A percentile compares a stretch with the other conserved stretches of the same genome.
Evolutionary conservation across 2,797 vertebrate genomes (phyloP).

Genomic region (Macropus fuliginosus): DNA sequence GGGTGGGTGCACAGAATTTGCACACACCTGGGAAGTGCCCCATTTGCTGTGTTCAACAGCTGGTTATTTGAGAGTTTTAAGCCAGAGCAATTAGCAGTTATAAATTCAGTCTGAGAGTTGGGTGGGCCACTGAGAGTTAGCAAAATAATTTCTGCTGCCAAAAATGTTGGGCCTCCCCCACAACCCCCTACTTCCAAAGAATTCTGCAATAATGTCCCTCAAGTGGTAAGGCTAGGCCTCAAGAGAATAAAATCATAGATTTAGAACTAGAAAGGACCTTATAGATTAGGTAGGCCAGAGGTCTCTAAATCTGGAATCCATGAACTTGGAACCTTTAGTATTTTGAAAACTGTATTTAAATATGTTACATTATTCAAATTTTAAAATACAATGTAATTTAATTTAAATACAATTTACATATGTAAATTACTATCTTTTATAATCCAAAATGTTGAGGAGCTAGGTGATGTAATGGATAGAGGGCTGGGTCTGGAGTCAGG

Average conservation of each 20-base stretch:
- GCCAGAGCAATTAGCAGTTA: neutral
- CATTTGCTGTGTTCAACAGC: neutral
- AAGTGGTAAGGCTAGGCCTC: neutral
- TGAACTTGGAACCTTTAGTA: neutral
- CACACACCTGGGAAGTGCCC: neutral
- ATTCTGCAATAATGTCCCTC: neutral
- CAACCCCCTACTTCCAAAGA: neutral
- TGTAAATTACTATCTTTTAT: neutral
- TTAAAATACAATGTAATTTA: no score
- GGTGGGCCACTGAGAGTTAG: neutral
- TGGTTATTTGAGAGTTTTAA: conserved; percentile 29
- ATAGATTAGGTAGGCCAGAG: neutral
- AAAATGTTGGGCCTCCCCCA: neutral
- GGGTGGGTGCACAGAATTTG: rapidly evolving
- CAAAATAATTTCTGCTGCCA: neutral
- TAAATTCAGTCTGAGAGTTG: neutral
- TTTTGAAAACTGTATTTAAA: neutral
- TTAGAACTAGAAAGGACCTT: neutral
- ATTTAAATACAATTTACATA: neutral
- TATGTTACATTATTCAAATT: neutral
- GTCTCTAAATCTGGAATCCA: neutral
- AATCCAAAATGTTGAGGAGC: neutral
- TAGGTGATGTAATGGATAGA: neutral
- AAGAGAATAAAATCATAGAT: neutral
- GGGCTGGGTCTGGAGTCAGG: neutral